Conservation (phyloP, 2,888 invertebrate species). For the Pycnomerus fuliginosus region DNA sequence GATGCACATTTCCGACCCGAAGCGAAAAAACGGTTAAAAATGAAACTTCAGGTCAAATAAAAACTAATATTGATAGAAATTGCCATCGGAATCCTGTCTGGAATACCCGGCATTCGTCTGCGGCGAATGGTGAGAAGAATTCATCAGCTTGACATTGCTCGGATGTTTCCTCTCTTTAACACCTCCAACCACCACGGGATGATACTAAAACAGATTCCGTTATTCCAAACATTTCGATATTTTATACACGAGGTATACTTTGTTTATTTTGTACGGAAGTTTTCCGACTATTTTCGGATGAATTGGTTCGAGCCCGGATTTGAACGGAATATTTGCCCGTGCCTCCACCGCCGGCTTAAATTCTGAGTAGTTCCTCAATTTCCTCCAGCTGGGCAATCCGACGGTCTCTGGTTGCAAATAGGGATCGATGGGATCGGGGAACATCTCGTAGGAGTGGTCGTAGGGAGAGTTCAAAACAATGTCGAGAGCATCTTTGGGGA, state of each 20-base stretch:
- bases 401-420: constrained; percentile 69
- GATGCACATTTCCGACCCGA: too few species aligned
- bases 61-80: constrained; percentile 15
- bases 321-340: constrained; percentile 29
- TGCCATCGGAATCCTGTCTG: constrained; percentile 72
- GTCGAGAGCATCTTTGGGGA: constrained; percentile 70
- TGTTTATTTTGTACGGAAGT: constrained; percentile 7
- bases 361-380: constrained; percentile 64
- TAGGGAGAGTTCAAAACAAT: constrained; percentile 66
- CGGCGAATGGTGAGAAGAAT: constrained; percentile 77
- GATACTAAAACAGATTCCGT: too few species aligned
- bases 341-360: constrained; percentile 25
- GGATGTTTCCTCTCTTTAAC: constrained; percentile 65
- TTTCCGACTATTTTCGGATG: too few species aligned
- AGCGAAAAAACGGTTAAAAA: too few species aligned
- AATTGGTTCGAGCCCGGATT: too few species aligned
- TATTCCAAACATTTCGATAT: too few species aligned
- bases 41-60: background rate
- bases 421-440: constrained; percentile 64
- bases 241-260: background rate
- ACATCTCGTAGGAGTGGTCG: constrained; percentile 64
- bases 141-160: constrained; percentile 74
- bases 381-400: constrained; percentile 63
- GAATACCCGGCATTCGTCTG: constrained; percentile 81
- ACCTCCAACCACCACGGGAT: constrained; percentile 64